phyloP scores from a whole-genome alignment of 1,140 invertebrate genomes.

The Ostrea edulis region DNA sequence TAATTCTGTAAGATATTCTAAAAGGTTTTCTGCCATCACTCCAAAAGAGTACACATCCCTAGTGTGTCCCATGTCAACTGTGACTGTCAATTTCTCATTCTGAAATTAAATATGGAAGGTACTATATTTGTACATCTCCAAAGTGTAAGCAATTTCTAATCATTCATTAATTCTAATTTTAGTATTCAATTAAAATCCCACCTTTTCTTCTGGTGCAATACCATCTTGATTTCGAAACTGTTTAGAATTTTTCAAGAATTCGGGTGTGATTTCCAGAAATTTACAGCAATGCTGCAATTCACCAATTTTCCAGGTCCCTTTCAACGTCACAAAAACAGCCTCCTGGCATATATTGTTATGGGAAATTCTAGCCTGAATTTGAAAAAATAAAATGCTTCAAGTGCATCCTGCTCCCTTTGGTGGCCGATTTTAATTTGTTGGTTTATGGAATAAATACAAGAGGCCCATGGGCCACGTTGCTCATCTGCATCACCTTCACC shows the following conservation, averaged over 20 bases:
- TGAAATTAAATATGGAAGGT: conserved; percentile 51
- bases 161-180: background rate
- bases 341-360: conserved; percentile 90
- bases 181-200: conserved; percentile 41
- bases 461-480: background rate
- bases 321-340: conserved; percentile 88
- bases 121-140: background rate
- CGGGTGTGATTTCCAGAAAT: conserved; percentile 84
- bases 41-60: conserved; percentile 91
- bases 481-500: too few relatives aligned
- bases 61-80: conserved; percentile 78
- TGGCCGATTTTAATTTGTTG: background rate
- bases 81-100: conserved; percentile 73
- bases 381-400: conserved; percentile 70
- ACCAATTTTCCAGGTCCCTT: conserved; percentile 91
- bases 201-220: conserved; percentile 86
- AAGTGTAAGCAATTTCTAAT: background rate
- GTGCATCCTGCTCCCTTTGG: background rate
- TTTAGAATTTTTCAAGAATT: conserved; percentile 86
- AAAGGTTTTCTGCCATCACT: conserved; percentile 87
- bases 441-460: background rate
- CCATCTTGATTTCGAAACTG: conserved; percentile 85
- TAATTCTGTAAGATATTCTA: conserved; percentile 85
- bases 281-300: conserved; percentile 89
- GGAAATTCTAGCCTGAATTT: conserved; percentile 82